Evolutionary conservation across 2,888 invertebrate species (phyloP).

Genomic region (Aromia moschata): DNA sequence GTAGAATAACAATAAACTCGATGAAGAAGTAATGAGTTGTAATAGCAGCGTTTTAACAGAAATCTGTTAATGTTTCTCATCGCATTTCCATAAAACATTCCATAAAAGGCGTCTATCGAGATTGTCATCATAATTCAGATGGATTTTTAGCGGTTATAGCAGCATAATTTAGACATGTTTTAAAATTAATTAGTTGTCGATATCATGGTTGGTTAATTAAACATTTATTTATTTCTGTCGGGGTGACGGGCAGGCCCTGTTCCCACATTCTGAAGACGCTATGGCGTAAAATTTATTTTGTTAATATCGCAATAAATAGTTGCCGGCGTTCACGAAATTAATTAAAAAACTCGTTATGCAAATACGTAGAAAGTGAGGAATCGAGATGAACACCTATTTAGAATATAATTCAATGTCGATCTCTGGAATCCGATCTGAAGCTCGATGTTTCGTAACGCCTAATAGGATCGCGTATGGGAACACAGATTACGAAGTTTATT

Average conservation of each 20-base stretch:
- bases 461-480: background rate
- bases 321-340: background rate
- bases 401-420: constrained; percentile 2
- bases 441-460: background rate
- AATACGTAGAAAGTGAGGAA: constrained; percentile 19
- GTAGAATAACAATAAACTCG: no score
- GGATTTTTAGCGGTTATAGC: background rate
- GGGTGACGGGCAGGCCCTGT: background rate
- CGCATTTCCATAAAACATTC: no score
- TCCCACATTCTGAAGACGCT: background rate
- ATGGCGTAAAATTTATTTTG: background rate
- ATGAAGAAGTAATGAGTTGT: no score
- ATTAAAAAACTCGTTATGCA: constrained; percentile 20
- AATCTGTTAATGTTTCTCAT: no score
- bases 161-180: background rate
- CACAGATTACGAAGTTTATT: background rate
- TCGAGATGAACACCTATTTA: constrained; percentile 9
- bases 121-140: background rate
- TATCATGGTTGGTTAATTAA: background rate
- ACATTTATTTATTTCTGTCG: background rate
- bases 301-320: constrained; percentile 10
- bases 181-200: background rate
- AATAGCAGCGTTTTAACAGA: no score
- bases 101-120: background rate
- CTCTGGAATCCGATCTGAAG: background rate